phyloP scores from a whole-genome alignment of 2,888 invertebrate genomes.

The Tolmerus cingulatus region DNA sequence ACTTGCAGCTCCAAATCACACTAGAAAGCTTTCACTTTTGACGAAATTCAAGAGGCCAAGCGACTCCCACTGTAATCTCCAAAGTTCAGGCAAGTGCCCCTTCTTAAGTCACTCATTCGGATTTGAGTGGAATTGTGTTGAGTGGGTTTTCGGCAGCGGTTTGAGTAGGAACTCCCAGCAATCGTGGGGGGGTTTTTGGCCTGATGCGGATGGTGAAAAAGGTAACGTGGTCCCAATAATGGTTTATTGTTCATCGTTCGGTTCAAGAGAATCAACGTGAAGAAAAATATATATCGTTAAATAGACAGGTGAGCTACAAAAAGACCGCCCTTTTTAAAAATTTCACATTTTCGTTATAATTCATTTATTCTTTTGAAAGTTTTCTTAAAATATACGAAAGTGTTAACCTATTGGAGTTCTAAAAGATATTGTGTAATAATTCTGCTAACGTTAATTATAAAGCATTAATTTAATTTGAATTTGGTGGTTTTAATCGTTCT shows the following conservation, averaged over 20 bases:
- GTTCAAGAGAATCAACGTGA: slow-evolving; percentile 37
- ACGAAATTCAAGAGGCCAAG: neutral
- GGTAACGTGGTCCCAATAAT: neutral
- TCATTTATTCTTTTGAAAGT: neutral
- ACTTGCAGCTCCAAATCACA: neutral
- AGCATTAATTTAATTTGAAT: too few relatives aligned
- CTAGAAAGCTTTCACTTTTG: neutral
- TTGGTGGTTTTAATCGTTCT: too few relatives aligned
- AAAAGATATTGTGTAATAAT: neutral
- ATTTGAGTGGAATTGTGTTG: neutral
- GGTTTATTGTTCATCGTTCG: slow-evolving; percentile 29
- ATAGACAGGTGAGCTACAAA: slow-evolving; percentile 13
- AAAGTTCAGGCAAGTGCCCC: neutral
- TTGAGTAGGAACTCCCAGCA: neutral
- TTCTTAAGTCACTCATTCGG: neutral
- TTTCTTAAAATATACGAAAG: neutral
- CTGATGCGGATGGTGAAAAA: neutral
- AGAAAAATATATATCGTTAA: neutral
- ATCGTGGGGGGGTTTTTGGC: neutral
- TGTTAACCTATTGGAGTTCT: neutral
- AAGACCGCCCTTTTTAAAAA: neutral
- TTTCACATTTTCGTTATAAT: neutral
- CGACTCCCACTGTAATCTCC: neutral
- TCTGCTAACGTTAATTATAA: too few relatives aligned
- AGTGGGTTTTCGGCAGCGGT: neutral